These are phyloP conservation scores for Ethmia dodecea DNA, from an alignment of 2,888 invertebrate genomes.

Conservation along the genomic window DNA sequence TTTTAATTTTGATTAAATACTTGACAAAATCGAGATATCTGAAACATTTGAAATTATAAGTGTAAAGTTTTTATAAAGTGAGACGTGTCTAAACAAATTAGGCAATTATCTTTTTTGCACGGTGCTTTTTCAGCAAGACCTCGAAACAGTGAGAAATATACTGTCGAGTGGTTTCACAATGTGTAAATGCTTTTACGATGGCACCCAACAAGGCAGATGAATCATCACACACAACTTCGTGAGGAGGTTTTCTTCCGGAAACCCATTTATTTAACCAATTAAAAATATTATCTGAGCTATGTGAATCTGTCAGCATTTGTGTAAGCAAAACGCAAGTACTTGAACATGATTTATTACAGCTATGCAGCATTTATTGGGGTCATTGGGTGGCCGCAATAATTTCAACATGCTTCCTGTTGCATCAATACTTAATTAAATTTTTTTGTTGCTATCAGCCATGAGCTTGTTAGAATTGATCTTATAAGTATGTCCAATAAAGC, in stretches of 20 bases:
- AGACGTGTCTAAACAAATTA: not conserved
- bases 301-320: not conserved
- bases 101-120: not conserved
- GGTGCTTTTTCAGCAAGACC: not conserved
- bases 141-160: not conserved
- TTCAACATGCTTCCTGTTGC: not conserved
- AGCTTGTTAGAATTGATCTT: not conserved
- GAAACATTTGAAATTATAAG: not conserved
- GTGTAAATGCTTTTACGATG: not conserved
- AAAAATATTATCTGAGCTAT: not conserved
- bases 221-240: not conserved
- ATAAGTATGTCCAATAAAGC: not conserved
- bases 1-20: not conserved
- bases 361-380: not conserved
- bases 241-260: not conserved
- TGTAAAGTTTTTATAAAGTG: not conserved
- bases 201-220: not conserved
- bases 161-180: not conserved
- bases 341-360: not conserved
- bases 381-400: not conserved
- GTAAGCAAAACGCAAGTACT: not conserved
- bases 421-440: not conserved
- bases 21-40: not conserved
- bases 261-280: not conserved
- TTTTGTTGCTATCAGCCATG: not conserved